A percentile compares a stretch with the other conserved stretches of the same genome.
Conservation (phyloP, 1,140 invertebrate species). For the Dendroctonus valens region DNA sequence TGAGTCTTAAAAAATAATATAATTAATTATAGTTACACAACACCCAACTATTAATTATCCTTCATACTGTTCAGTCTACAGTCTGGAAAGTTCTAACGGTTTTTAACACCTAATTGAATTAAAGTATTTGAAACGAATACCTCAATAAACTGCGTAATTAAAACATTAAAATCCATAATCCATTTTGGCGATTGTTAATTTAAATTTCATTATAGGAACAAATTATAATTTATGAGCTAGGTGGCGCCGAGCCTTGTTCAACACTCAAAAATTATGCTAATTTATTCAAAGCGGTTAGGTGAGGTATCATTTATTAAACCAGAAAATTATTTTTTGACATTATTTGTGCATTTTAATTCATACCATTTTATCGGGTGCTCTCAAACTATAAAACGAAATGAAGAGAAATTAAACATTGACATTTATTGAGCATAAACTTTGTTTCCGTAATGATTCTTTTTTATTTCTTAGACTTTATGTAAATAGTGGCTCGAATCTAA, state of each 20-base stretch:
- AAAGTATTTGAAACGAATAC: no score
- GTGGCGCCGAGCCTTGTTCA: constrained; percentile 28
- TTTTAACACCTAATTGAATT: no score
- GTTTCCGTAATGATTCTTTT: constrained; percentile 4
- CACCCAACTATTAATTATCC: no score
- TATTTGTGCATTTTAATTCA: constrained; percentile 33
- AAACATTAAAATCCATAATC: constrained; percentile 10
- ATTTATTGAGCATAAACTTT: constrained; percentile 26
- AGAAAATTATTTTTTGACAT: constrained; percentile 30
- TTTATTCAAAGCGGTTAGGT: constrained; percentile 32
- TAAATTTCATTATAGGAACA: constrained; percentile 26
- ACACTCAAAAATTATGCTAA: constrained; percentile 34
- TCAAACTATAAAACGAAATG: constrained; percentile 20
- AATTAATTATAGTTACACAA: no score
- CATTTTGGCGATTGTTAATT: constrained; percentile 24
- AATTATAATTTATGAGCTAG: constrained; percentile 31
- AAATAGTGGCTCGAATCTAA: no score
- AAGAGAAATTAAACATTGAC: constrained; percentile 24
- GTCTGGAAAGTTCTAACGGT: no score
- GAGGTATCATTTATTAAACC: constrained; percentile 31
- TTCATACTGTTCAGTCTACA: no score
- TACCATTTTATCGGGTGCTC: constrained; percentile 19
- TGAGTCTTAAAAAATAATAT: no score
- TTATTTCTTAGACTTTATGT: background rate
- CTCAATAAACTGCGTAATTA: background rate